Evolutionary conservation across 1,140 invertebrate species (phyloP), one percentile per base, ranked within the genome.

Genomic region (Cyphomyrmex costatus): DNA sequence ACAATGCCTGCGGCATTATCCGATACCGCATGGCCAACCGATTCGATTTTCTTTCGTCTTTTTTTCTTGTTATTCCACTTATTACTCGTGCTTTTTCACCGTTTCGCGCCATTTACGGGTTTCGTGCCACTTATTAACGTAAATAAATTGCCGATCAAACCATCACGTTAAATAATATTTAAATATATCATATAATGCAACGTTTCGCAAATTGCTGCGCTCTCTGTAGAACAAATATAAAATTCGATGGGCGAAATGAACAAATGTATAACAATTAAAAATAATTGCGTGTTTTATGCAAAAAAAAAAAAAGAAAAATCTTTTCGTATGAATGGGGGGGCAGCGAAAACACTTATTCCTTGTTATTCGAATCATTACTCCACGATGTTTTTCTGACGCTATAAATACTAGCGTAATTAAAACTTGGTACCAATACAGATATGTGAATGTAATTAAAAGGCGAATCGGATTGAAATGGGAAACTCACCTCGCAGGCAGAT

Each of bases 1-100:
- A 89, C 85, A 90, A 89, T 86, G 56, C 73, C 78, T 10, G 51
- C 60, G 73, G 78, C 60, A 78, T 84, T 86, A 78, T 77, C 76
- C 88, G 53, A 86, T 88, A 70, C 49, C 53, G 60, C 27, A 56
- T 36, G 60, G 68, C 30, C 68, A 30, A 10, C 60, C 76, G 63
- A 86, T 82, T 86, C 87, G 58, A 86, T 89, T 89, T 68, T 79
- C 68, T 82, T 60, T 60, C 21, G 70, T n/a, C 66, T 76, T 80
- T 33, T n/a, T 30, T 19, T 89, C 68, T 74, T 46, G 42, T 60
- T 74, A 77, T 46, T 46, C 19, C 61, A 66, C 70, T 70, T 86
- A 86, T 88, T 63, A 58, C 36, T 33, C 74, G 49, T 60, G 16
- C 19, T 19, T 61, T 78, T 78, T 61, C 42, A 24, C 27, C 1